Evolutionary conservation across 1,140 invertebrate species (phyloP).

Genomic region (Macrotrachela quadricornifera): DNA sequence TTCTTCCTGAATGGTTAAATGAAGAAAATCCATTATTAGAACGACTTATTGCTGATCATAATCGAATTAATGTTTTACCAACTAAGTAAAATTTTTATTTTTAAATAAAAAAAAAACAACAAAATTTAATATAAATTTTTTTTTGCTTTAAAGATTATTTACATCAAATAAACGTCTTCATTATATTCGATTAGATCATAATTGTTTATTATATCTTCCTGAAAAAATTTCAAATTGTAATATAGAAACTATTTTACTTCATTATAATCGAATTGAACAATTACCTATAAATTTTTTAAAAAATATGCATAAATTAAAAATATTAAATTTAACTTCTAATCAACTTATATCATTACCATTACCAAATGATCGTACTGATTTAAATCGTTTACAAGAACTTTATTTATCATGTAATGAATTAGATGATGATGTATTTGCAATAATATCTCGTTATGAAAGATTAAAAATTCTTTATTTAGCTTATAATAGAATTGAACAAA

Average conservation of each 20-base stretch:
- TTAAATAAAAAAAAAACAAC: too few relatives aligned
- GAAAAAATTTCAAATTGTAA: constrained; percentile 4
- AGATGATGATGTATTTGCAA: constrained; percentile 16
- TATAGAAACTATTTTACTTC: not conserved
- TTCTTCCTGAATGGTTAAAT: constrained; percentile 23
- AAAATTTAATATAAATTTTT: constrained; percentile 16
- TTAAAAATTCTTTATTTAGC: constrained; percentile 24
- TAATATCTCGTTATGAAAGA: constrained; percentile 19
- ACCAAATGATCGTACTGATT: constrained; percentile 18
- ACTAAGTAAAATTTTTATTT: constrained; percentile 8
- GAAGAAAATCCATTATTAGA: constrained; percentile 23
- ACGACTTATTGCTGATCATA: not conserved
- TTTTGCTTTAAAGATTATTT: constrained; percentile 24
- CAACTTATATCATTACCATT: constrained; percentile 16
- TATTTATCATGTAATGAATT: constrained; percentile 24
- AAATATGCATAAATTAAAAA: constrained; percentile 12
- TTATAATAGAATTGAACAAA: constrained; percentile 20
- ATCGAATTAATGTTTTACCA: not conserved
- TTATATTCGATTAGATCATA: constrained; percentile 20
- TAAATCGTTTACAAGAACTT: constrained; percentile 25
- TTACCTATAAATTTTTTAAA: not conserved
- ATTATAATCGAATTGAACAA: not conserved
- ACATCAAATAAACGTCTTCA: constrained; percentile 14
- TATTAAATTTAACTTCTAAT: constrained; percentile 20
- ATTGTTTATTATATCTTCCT: constrained; percentile 19